Conservation (phyloP, 1,140 invertebrate genomes). For the Drosophila ambigua region DNA sequence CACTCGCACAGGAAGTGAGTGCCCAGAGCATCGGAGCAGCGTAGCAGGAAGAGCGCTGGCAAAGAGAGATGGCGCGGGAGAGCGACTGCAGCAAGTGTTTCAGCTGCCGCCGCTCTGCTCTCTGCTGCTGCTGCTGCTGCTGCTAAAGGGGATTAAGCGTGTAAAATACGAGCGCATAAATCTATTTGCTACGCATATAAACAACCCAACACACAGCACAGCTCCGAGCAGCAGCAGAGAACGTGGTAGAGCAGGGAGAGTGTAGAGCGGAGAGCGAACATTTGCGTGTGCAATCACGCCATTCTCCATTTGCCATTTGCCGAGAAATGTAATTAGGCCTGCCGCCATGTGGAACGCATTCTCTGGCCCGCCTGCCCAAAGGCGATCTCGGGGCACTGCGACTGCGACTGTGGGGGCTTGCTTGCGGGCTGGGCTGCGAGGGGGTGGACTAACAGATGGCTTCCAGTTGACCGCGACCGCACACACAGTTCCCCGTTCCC, state of each 20-base stretch:
- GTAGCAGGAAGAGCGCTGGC: conserved; percentile 5
- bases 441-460: conserved; percentile 60
- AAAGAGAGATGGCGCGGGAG: background rate
- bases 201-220: conserved; percentile 38
- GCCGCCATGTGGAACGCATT: conserved; percentile 75
- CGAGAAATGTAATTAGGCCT: conserved; percentile 77
- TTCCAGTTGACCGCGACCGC: conserved; percentile 55
- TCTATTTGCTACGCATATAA: conserved; percentile 78
- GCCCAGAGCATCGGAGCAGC: conserved; percentile 5
- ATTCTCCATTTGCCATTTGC: conserved; percentile 65
- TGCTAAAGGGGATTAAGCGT: conserved; percentile 53
- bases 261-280: conserved; percentile 1
- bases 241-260: background rate
- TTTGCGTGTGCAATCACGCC: conserved; percentile 70
- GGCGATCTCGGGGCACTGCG: conserved; percentile 4
- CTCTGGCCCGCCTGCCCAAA: conserved; percentile 29
- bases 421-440: background rate
- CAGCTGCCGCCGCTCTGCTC: conserved; percentile 25
- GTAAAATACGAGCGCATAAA: conserved; percentile 80
- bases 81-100: conserved; percentile 41
- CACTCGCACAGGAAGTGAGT: conserved; percentile 31
- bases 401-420: background rate
- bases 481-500: conserved; percentile 13
- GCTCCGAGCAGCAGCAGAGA: background rate
- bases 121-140: conserved; percentile 3